These are phyloP conservation scores for Crenichthys baileyi DNA, from an alignment of 2,797 vertebrate genomes.

Conservation along the genomic window DNA sequence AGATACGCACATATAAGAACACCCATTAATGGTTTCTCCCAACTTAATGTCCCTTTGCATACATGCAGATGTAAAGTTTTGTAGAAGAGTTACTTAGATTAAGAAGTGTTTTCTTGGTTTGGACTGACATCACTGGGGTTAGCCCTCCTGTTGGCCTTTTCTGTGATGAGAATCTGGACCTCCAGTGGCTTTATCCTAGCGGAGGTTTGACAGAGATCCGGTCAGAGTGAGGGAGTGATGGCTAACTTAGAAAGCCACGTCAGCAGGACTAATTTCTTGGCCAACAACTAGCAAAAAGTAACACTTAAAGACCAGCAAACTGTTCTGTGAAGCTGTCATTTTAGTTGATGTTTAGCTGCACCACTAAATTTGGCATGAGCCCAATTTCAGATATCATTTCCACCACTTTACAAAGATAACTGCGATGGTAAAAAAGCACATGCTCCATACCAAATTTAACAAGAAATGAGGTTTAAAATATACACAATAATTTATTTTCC, in stretches of 20 bases:
- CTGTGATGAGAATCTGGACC: too few relatives aligned
- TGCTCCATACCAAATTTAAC: neutral
- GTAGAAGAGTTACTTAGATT: neutral
- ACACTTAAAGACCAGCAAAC: neutral
- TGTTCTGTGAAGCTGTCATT: neutral
- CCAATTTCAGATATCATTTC: neutral
- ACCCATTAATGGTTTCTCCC: neutral
- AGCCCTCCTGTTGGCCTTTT: neutral
- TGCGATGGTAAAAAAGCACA: neutral
- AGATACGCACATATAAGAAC: slow-evolving; percentile 14
- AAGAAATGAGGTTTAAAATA: neutral
- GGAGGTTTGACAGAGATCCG: neutral
- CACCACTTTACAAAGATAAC: neutral
- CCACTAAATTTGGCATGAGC: neutral
- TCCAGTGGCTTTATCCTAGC: neutral
- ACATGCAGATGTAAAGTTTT: neutral
- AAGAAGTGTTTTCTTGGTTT: neutral
- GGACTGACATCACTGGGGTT: neutral
- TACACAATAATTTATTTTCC: neutral
- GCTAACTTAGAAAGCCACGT: neutral
- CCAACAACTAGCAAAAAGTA: neutral
- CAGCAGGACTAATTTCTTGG: neutral
- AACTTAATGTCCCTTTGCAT: neutral
- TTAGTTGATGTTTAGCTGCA: neutral
- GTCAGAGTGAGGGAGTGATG: neutral